phyloP scores from a whole-genome alignment of 2,797 vertebrate species.

The Capromys pilorides region DNA sequence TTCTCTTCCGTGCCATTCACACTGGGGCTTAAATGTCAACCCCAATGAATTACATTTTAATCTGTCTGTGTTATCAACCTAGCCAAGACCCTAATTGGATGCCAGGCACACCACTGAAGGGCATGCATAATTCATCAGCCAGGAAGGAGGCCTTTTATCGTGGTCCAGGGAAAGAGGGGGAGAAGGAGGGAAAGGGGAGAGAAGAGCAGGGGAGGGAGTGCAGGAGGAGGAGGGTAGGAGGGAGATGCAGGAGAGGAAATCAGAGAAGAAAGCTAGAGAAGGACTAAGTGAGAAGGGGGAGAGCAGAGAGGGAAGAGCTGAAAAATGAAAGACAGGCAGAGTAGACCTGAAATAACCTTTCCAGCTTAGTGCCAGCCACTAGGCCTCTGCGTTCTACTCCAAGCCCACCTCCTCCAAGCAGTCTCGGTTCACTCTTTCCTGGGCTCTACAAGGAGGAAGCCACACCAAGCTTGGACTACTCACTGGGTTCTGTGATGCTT shows the following conservation, averaged over 20 bases:
- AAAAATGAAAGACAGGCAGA: not conserved
- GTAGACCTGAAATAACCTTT: not conserved
- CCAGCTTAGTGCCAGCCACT: not conserved
- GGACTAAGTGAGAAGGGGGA: not conserved
- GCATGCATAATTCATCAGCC: constrained; percentile 77
- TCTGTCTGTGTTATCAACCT: constrained; percentile 77
- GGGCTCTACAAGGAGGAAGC: not conserved
- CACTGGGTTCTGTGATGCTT: not conserved
- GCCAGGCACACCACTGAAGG: constrained; percentile 66
- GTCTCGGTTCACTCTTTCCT: not conserved
- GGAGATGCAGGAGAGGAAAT: not conserved
- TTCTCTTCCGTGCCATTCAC: constrained; percentile 66
- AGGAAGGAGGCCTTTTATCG: constrained; percentile 68
- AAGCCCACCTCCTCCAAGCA: not conserved
- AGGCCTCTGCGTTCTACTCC: not conserved
- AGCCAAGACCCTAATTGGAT: constrained; percentile 73
- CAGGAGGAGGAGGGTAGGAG: too few relatives aligned
- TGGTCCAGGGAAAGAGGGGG: constrained; percentile 21
- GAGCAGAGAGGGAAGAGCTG: not conserved
- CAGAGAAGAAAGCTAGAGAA: not conserved
- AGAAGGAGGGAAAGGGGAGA: not conserved
- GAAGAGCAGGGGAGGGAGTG: not conserved
- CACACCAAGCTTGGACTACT: not conserved
- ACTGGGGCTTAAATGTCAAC: constrained; percentile 79
- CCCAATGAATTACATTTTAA: constrained; percentile 80